Conservation (phyloP, 2,888 invertebrate genomes). For the Pecten maximus region DNA sequence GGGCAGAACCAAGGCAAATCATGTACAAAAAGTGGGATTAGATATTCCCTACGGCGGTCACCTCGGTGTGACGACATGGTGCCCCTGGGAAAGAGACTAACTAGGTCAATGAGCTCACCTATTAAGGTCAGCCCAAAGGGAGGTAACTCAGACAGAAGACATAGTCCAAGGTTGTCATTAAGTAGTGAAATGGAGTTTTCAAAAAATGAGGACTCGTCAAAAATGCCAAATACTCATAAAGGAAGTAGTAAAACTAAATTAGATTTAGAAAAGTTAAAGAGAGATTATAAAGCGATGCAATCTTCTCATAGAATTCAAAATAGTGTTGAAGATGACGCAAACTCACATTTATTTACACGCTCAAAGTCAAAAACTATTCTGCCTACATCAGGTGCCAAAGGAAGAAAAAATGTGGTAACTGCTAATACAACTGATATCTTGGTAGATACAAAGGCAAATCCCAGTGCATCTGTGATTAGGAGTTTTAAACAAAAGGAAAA, state of each 20-base stretch:
- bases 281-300: background rate
- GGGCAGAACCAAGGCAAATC: background rate
- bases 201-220: background rate
- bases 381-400: background rate
- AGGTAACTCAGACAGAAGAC: background rate
- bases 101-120: constrained; percentile 41
- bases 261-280: background rate
- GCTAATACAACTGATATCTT: background rate
- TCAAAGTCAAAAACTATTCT: background rate
- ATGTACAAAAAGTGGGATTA: background rate
- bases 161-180: background rate
- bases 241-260: constrained; percentile 4
- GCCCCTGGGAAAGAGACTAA: background rate
- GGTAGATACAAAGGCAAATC: background rate
- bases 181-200: background rate
- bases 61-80: background rate
- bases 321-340: background rate
- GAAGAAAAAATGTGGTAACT: background rate
- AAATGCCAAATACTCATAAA: background rate
- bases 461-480: background rate
- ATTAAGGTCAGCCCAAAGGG: constrained; percentile 38
- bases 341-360: background rate
- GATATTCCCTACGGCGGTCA: background rate
- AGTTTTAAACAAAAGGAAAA: background rate
- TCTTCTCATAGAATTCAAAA: background rate